Evolutionary conservation across 2,113 vertebrate species (phyloP), one percentile per base, ranked within the genome.

Genomic region (Dromaius novaehollandiae): DNA sequence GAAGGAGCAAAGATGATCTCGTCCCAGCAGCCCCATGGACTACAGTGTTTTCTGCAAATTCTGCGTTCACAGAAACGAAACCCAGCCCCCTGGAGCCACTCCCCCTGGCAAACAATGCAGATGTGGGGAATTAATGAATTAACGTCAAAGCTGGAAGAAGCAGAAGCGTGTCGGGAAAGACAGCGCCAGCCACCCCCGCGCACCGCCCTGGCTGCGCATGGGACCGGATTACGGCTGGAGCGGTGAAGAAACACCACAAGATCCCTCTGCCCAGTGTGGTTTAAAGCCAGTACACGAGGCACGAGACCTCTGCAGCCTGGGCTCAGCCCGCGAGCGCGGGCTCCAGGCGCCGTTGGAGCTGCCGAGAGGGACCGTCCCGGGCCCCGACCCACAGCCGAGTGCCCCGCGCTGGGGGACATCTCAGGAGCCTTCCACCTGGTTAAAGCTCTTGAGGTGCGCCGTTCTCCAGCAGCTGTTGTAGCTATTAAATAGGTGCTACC

Each of bases 71-170:
- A 86, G 65, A 44, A 77, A 63, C 2, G 13, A 89, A 82, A 82
- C 82, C 66, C 85, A 77, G 73, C 38, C 51, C 86, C 83, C 6
- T 12, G 2, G 40, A n/a, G 83, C 91, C 76, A 91, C 96, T 94
- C 97, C 95, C 94, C 89, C 20, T 13, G 21, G 65, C 64, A 34
- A 50, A 88, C 73, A 94, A 88, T 69, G 64, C 42, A 55, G 71
- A 46, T 40, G n/a, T 36, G 65, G 44, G 24, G 26, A n/a, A 56
- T 50, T 65, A 30, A 17, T 34, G 42, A 80, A 71, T 12, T 34
- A 24, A 56, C 5, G 55, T 63, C 80, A 79, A 70, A 68, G 30
- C 56, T 25, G 79, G n/a, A 75, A 5, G 0, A 53, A 81, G 38
- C 65, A 78, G 64, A 61, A 50, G 17, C 34, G 38, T 38, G 53